Conservation (phyloP, 2,888 invertebrate species). For the Cataglyphis rosenhaueri region DNA sequence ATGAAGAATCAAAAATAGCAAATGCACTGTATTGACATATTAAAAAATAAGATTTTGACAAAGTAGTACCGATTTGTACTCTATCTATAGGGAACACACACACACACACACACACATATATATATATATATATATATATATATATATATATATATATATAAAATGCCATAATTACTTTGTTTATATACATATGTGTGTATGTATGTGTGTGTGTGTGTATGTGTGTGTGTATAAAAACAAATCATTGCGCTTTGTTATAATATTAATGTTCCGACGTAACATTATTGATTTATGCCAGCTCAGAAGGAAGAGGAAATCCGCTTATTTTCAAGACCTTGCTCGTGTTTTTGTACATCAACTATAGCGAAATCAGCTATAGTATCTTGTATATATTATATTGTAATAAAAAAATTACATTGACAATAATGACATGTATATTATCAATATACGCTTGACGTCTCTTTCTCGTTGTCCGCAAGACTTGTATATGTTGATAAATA, state of each 20-base stretch:
- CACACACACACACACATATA: too few relatives aligned
- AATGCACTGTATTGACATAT: neutral
- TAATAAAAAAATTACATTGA: constrained; percentile 80
- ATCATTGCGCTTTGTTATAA: constrained; percentile 17
- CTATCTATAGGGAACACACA: neutral
- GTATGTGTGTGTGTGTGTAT: neutral
- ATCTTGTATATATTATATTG: constrained; percentile 82
- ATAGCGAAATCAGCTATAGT: constrained; percentile 63
- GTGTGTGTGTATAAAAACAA: constrained; percentile 3
- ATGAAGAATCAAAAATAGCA: neutral
- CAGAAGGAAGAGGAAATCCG: neutral
- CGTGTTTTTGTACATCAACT: constrained; percentile 57
- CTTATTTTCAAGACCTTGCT: neutral
- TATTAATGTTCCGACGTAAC: constrained; percentile 22
- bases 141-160: neutral
- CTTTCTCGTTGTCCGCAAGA: constrained; percentile 19
- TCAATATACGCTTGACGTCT: constrained; percentile 35
- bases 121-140: neutral
- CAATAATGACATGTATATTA: constrained; percentile 68
- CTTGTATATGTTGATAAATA: constrained; percentile 14
- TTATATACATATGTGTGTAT: neutral
- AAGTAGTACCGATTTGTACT: neutral
- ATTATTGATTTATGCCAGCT: constrained; percentile 24
- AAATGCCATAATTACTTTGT: neutral
- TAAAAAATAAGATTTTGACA: neutral